Evolutionary conservation across 2,888 invertebrate genomes (phyloP), one percentile per base, ranked within the genome.

Genomic region (Sphaerophoria rueppellii): DNA sequence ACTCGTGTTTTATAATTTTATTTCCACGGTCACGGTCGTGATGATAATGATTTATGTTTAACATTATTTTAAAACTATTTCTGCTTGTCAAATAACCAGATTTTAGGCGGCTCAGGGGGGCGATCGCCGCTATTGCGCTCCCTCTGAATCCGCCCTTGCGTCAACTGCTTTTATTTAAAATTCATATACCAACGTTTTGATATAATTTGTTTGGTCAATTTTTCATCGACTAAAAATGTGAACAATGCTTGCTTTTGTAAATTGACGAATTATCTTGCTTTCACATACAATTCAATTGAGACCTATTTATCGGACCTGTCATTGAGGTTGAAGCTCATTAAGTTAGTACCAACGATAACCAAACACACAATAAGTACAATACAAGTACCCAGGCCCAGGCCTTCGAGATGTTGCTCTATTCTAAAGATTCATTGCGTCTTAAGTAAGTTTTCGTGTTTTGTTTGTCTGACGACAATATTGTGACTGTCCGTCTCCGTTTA

Each of bases 241-340:
- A 65, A 71, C 43, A 50, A 57, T 74, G 55, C 35, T 60, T 61
- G 63, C 55, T 24, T 52, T 54, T 72, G 63, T 74, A 75, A 75
- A 72, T 81, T 72, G 81, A 81, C 71, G 71, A 75, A 75, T 81
- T 72, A 76, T 61, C 60, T 75, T 81, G 81, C 81, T 75, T 81
- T 71, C 81, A 72, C 71, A 81, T 81, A 75, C 81, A 76, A 72
- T 82, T 76, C 72, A 82, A 76, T 82, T 82, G 76, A 82, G 76
- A 76, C 35, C 67, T 60, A 82, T 82, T 67, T 76, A 76, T 76
- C 55, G 54, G 76, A 16, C 32, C 72, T 69, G 72, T 54, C 72
- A 72, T 76, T 81, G 65, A 71, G 57, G 60, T 60, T 71, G 75
- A 75, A 67, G 60, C 75, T 76, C 65, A 76, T 76, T 54, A 52